These are phyloP conservation scores for Brachyptera putata DNA, from an alignment of 2,888 invertebrate genomes.

Conservation along the genomic window DNA sequence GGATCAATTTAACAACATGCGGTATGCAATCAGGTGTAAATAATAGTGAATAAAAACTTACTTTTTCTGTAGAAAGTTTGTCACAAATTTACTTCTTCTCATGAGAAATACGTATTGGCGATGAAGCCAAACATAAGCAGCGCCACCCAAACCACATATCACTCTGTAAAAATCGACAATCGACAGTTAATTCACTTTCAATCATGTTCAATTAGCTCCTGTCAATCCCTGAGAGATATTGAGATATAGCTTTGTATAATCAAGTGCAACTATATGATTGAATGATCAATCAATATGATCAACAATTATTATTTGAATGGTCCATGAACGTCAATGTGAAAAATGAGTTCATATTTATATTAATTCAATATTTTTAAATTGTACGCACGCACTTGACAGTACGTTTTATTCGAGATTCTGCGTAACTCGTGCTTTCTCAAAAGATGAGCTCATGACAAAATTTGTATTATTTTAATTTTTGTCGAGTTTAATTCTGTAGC, in stretches of 20 bases:
- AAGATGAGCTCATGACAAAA: too few species aligned
- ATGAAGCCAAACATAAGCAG: constrained; percentile 89
- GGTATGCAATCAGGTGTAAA: too few species aligned
- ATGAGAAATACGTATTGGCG: constrained; percentile 90
- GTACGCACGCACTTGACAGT: too few species aligned
- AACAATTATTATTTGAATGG: not conserved
- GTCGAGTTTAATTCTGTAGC: too few species aligned
- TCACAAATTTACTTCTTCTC: constrained; percentile 84
- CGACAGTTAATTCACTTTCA: not conserved
- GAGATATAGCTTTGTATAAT: not conserved
- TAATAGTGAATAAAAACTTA: constrained; percentile 54
- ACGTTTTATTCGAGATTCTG: too few species aligned
- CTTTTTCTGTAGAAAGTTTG: constrained; percentile 91
- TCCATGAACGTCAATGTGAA: not conserved
- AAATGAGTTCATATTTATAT: too few species aligned
- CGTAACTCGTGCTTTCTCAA: too few species aligned
- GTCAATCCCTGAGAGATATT: not conserved
- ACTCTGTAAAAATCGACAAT: constrained; percentile 54
- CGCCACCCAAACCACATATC: constrained; percentile 80
- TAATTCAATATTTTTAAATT: too few species aligned
- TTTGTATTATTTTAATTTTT: too few species aligned
- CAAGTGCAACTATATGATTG: not conserved
- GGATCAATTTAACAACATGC: too few species aligned
- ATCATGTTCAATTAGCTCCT: not conserved
- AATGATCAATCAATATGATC: too few species aligned